Percentiles rank a stretch among this genome's conserved stretches.
Evolutionary conservation across 2,113 vertebrate genomes (phyloP).

Genomic region (Opisthocomus hoazin): DNA sequence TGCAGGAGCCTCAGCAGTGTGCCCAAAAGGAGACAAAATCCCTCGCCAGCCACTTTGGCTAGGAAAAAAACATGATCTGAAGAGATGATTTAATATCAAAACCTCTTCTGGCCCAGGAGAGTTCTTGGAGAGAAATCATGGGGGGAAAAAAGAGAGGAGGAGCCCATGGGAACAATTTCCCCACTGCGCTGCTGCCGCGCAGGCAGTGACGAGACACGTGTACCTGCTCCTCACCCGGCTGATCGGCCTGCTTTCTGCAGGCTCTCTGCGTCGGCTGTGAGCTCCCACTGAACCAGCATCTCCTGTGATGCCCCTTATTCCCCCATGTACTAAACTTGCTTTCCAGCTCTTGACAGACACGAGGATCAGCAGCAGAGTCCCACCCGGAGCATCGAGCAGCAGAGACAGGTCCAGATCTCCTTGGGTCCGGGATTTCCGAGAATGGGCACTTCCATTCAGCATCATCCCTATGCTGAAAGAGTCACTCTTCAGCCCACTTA

Average conservation of each 20-base stretch:
- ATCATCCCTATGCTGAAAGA: neutral
- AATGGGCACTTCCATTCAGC: neutral
- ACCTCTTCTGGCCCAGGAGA: neutral
- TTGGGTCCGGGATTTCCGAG: neutral
- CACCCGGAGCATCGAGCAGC: accelerated
- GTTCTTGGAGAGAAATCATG: neutral
- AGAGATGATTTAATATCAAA: neutral
- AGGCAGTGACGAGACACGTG: neutral
- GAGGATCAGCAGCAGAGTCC: neutral
- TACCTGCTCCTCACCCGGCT: neutral
- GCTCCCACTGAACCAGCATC: neutral
- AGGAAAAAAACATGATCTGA: neutral
- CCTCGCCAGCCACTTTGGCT: neutral
- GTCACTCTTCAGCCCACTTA: neutral
- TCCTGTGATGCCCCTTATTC: neutral
- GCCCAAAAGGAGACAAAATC: neutral
- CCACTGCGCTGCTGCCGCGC: accelerated
- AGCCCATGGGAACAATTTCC: neutral
- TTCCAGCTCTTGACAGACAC: neutral
- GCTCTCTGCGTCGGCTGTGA: accelerated
- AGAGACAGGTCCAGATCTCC: neutral
- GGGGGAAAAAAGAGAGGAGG: neutral
- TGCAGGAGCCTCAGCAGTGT: neutral
- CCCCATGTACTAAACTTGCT: neutral
- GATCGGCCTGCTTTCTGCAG: neutral